Percentiles rank a stretch among this genome's conserved stretches.
Evolutionary conservation across 2,797 vertebrate genomes (phyloP).

Genomic region (Rhyacichthys aspro): DNA sequence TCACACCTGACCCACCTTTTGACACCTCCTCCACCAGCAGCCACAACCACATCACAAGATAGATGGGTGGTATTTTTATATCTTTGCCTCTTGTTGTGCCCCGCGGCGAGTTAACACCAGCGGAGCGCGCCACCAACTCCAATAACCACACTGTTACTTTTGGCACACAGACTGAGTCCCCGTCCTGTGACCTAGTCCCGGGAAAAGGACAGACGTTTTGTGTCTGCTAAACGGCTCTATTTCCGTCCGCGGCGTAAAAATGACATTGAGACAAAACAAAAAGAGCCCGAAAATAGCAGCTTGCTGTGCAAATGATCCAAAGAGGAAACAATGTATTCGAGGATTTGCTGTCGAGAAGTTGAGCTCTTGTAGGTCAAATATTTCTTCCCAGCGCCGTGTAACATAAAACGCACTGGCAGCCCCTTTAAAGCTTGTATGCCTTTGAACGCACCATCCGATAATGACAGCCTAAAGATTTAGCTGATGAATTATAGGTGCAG

Average conservation of each 20-base stretch:
- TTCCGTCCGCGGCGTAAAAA: conserved; percentile 29
- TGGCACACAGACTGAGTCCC: conserved; percentile 27
- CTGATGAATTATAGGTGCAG: conserved; percentile 51
- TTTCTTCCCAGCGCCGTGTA: conserved; percentile 42
- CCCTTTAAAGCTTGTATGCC: conserved; percentile 27
- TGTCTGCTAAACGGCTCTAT: conserved; percentile 45
- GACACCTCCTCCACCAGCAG: not conserved
- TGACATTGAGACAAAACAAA: conserved; percentile 28
- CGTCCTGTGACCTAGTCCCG: conserved; percentile 38
- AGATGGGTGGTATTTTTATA: conserved; percentile 53
- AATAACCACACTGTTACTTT: conserved; percentile 22
- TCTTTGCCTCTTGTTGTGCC: conserved; percentile 23
- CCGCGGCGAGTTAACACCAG: conserved; percentile 31
- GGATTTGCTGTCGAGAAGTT: conserved; percentile 29
- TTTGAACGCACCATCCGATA: conserved; percentile 63
- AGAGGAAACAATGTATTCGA: conserved; percentile 43
- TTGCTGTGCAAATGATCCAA: conserved; percentile 10
- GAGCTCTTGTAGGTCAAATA: conserved; percentile 36
- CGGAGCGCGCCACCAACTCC: not conserved
- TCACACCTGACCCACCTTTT: conserved; percentile 7
- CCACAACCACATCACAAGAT: conserved; percentile 12
- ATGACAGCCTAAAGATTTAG: conserved; percentile 61
- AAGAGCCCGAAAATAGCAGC: conserved; percentile 17
- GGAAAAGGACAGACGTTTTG: conserved; percentile 37
- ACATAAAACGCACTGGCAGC: conserved; percentile 35